Percentiles rank a stretch among this genome's conserved stretches.
These are phyloP conservation scores for Craniophora ligustri DNA, from an alignment of 2,888 invertebrate genomes.

Conservation along the genomic window DNA sequence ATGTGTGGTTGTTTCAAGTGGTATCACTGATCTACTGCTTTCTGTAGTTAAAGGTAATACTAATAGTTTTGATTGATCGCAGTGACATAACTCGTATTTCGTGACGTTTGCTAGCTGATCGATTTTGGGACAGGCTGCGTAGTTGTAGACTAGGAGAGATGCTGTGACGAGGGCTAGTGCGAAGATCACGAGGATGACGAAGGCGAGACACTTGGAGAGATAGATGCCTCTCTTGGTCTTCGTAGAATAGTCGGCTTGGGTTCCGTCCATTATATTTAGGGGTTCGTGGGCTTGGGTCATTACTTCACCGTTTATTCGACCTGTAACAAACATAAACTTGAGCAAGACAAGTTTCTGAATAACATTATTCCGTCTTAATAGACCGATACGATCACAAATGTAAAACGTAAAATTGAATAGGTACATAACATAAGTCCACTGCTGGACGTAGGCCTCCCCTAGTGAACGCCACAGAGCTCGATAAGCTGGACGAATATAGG, in stretches of 20 bases:
- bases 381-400: neutral
- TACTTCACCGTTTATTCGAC: conserved; percentile 81
- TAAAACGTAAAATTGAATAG: neutral
- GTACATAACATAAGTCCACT: neutral
- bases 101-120: conserved; percentile 81
- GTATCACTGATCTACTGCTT: conserved; percentile 73
- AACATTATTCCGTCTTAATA: neutral
- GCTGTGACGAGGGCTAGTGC: conserved; percentile 91
- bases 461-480: no score
- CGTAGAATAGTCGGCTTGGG: conserved; percentile 90
- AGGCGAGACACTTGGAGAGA: conserved; percentile 90
- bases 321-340: conserved; percentile 59
- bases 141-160: conserved; percentile 93
- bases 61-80: conserved; percentile 79
- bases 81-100: conserved; percentile 80
- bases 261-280: conserved; percentile 89
- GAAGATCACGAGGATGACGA: conserved; percentile 90
- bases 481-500: no score
- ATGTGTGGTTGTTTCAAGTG: conserved; percentile 69
- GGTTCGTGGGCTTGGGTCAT: conserved; percentile 85
- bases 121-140: conserved; percentile 90
- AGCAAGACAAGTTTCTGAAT: neutral
- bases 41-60: conserved; percentile 81
- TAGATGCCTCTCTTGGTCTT: conserved; percentile 89
- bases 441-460: no score